Conservation (phyloP, 1,140 invertebrate genomes). For the Drosophila rufa region DNA sequence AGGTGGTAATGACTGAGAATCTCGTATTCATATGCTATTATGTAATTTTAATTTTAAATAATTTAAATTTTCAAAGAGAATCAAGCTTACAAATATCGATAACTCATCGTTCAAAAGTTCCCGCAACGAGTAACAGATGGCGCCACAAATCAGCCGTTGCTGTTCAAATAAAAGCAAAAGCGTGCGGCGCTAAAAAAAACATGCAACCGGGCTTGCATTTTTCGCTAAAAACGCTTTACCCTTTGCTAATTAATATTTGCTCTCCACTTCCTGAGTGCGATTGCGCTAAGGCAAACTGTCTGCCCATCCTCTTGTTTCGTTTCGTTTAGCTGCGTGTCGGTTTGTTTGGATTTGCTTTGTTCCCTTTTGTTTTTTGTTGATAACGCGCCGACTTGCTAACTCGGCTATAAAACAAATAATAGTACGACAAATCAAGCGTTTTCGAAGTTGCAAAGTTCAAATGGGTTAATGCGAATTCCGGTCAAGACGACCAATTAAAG, state of each 20-base stretch:
- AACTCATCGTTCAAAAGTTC: too few species aligned
- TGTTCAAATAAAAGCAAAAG: conserved; percentile 35
- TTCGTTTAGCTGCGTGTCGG: background rate
- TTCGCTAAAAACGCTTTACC: conserved; percentile 30
- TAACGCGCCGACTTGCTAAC: conserved; percentile 28
- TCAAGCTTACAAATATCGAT: too few species aligned
- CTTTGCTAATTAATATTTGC: conserved; percentile 59
- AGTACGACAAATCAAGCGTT: conserved; percentile 48
- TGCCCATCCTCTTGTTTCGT: background rate
- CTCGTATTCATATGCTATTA: too few species aligned
- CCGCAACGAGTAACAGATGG: background rate
- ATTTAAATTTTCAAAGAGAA: too few species aligned
- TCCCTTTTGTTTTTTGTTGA: conserved; percentile 27
- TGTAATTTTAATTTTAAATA: too few species aligned
- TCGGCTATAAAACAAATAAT: conserved; percentile 20
- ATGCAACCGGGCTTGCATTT: conserved; percentile 17
- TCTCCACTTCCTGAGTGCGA: conserved; percentile 54
- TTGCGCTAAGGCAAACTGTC: conserved; percentile 38
- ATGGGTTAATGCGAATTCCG: conserved; percentile 51
- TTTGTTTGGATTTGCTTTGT: conserved; percentile 6
- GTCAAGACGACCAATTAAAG: conserved; percentile 36
- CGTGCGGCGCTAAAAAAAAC: conserved; percentile 7
- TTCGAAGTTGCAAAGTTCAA: conserved; percentile 44
- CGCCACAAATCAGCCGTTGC: conserved; percentile 4
- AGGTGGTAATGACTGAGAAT: too few species aligned